Conservation (phyloP, 2,888 invertebrate species). For the Nephrocerus scutellatus region DNA sequence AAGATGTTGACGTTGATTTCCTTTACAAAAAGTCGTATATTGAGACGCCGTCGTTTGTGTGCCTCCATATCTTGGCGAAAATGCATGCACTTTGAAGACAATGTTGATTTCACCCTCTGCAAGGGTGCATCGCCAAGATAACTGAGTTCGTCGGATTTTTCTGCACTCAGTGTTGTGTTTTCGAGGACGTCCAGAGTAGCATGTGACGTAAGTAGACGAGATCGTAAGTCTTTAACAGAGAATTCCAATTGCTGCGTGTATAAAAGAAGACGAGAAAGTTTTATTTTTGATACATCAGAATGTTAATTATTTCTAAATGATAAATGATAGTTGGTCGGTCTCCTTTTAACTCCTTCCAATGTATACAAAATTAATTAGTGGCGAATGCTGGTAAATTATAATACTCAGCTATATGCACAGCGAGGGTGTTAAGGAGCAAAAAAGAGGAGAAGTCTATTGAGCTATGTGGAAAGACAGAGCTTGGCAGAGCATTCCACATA, state of each 20-base stretch:
- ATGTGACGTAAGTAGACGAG: constrained; percentile 32
- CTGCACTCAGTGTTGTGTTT: too few species aligned
- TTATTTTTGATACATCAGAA: neutral
- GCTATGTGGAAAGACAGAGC: too few species aligned
- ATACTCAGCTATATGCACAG: too few species aligned
- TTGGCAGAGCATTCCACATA: too few species aligned
- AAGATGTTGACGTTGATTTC: constrained; percentile 40
- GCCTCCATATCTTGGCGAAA: constrained; percentile 27
- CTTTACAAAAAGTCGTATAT: constrained; percentile 34
- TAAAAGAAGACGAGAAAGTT: constrained; percentile 3
- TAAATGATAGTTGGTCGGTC: too few species aligned
- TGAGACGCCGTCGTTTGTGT: constrained; percentile 18
- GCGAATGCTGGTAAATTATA: too few species aligned
- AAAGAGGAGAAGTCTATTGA: too few species aligned
- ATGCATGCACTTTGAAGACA: constrained; percentile 31
- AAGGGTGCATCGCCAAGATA: constrained; percentile 4
- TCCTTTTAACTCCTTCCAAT: too few species aligned
- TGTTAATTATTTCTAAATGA: too few species aligned
- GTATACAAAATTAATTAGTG: too few species aligned
- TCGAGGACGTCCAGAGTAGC: too few species aligned
- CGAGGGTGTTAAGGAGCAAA: too few species aligned
- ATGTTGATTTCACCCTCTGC: constrained; percentile 10
- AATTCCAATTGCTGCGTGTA: constrained; percentile 40
- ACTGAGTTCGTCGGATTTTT: constrained; percentile 1
- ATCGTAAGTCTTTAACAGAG: constrained; percentile 44